A percentile compares a stretch with the other conserved stretches of the same genome.
phyloP scores from a whole-genome alignment of 2,888 invertebrate species.

The Aphidoletes aphidimyza region DNA sequence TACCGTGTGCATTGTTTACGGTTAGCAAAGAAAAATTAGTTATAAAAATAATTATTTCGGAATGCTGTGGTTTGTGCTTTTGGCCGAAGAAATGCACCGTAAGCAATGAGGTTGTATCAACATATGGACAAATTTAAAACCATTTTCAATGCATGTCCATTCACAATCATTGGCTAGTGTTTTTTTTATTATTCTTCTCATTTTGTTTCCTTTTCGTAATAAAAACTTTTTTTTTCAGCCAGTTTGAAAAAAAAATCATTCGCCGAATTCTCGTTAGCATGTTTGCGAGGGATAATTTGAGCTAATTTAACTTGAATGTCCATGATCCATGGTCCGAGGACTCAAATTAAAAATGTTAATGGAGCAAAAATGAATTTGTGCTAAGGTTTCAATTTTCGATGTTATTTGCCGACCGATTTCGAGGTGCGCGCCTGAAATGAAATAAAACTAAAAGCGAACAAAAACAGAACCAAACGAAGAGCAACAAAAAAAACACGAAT shows the following conservation, averaged over 20 bases:
- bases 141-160: background rate
- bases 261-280: conserved; percentile 25
- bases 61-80: background rate
- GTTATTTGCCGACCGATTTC: too few species aligned
- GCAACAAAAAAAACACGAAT: background rate
- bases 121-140: background rate
- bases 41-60: background rate
- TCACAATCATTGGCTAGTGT: background rate
- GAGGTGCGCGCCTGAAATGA: background rate
- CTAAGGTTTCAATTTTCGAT: conserved; percentile 20
- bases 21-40: too few species aligned
- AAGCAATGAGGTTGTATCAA: background rate
- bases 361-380: conserved; percentile 10
- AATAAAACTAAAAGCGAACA: background rate
- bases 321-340: background rate
- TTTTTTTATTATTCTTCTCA: background rate
- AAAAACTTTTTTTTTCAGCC: conserved; percentile 1
- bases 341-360: conserved; percentile 38
- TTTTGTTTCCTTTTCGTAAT: background rate
- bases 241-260: background rate
- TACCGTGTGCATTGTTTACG: too few species aligned
- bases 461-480: background rate
- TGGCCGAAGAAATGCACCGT: background rate
- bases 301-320: conserved; percentile 36
- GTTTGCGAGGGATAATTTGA: conserved; percentile 45